Percentiles rank a stretch among this genome's conserved stretches.
Conservation (phyloP, 2,797 vertebrate genomes). For the Oreochromis grahami region DNA sequence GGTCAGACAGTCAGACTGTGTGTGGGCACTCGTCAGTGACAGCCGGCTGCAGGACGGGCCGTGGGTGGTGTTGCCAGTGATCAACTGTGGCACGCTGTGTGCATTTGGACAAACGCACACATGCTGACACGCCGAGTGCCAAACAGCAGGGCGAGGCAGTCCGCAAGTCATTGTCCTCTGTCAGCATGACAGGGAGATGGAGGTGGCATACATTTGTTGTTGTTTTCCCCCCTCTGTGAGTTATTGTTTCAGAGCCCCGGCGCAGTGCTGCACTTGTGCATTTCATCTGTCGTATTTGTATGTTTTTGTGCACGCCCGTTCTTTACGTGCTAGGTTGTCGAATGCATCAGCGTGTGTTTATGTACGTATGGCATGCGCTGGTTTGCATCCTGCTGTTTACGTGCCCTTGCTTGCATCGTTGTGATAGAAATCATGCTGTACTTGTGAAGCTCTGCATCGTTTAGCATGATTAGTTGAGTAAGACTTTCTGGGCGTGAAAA, state of each 20-base stretch:
- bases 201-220: background rate
- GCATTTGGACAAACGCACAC: conserved; percentile 40
- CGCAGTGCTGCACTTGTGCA: background rate
- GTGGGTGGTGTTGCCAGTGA: conserved; percentile 41
- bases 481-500: background rate
- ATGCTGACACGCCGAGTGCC: conserved; percentile 52
- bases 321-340: background rate
- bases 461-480: rapidly evolving
- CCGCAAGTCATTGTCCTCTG: conserved; percentile 40
- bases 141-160: conserved; percentile 45
- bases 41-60: conserved; percentile 39
- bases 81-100: conserved; percentile 33
- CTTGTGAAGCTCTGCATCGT: background rate
- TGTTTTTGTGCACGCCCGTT: background rate
- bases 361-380: background rate
- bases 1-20: conserved; percentile 54
- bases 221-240: background rate
- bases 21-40: conserved; percentile 39
- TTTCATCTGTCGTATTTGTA: background rate
- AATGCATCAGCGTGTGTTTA: background rate
- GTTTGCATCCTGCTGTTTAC: background rate
- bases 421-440: background rate
- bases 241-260: background rate
- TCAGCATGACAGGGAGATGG: conserved; percentile 30
- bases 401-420: background rate